Base-by-base conservation (phyloP, 2,888 invertebrate species). In the Lepidonotus clava region DNA sequence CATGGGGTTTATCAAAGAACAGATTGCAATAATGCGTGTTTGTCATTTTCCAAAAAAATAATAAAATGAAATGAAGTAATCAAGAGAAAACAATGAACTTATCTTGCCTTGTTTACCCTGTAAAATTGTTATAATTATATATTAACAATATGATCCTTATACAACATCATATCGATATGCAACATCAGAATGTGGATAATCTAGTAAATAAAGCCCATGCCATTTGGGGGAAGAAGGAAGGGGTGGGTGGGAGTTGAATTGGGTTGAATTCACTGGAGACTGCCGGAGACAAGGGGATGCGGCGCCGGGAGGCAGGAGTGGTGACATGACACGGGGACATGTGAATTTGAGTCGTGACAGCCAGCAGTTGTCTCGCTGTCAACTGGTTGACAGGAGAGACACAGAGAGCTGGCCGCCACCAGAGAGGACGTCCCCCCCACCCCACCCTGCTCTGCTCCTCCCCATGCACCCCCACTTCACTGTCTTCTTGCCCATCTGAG, bases 291-390 rank as follows among this genome's bases (percentile, higher is more conserved):
- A 14, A 4, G 14, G 71, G 36, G 71, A 36, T 4, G 38, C 4
- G 6, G 36, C 36, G 71, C n/a, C n/a, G 71, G 34, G 71, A 18
- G 8, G 36, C n/a, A 36, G 28, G 34, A 71, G 71, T 6, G 36
- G 36, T 41, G 80, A 51, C 51, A 51, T 80, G 80, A 80, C 80
- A 80, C 51, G 41, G 24, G 24, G 80, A 80, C 80, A 80, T 46
- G 80, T 32, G 80, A 80, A 80, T 80, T 80, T 28, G 80, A 80
- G 80, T 51, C 80, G 41, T 80, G 80, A 80, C 80, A 80, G 80
- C 32, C 80, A 34, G 46, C 80, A 46, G 80, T 80, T 80, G 80
- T 80, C 80, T 80, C 24, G 80, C 80, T 80, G 80, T 80, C 80
- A 80, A 32, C n/a, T 8, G n/a, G 28, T 28, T 80, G 80, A 80